Evolutionary conservation across 2,888 invertebrate genomes (phyloP).

Genomic region (Eurytoma adleriae): DNA sequence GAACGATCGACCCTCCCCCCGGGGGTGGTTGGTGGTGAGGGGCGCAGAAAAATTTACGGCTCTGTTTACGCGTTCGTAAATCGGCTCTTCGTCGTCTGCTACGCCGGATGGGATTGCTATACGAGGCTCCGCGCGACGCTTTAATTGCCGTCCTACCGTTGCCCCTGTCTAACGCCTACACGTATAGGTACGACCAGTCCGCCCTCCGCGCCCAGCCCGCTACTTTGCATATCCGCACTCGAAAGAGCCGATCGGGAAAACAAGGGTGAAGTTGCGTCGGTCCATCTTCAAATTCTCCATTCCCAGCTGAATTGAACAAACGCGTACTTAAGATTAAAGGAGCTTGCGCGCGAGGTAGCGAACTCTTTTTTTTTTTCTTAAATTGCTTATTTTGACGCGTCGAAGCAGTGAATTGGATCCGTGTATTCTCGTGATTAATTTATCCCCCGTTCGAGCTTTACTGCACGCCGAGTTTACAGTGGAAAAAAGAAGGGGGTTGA

Average conservation of each 20-base stretch:
- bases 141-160: conserved; percentile 36
- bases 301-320: conserved; percentile 29
- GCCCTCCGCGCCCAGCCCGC: neutral
- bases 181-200: neutral
- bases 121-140: conserved; percentile 17
- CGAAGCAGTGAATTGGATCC: too few species aligned
- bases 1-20: neutral
- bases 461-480: too few species aligned
- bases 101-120: neutral
- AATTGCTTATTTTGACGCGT: neutral
- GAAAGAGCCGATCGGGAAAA: conserved; percentile 41
- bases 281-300: too few species aligned
- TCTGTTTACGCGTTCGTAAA: conserved; percentile 67
- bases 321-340: conserved; percentile 14
- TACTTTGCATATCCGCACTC: conserved; percentile 48
- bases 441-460: too few species aligned
- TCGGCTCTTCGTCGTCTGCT: conserved; percentile 52
- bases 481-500: too few species aligned
- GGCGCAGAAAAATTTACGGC: conserved; percentile 68
- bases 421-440: too few species aligned
- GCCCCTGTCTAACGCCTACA: neutral
- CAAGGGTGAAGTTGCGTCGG: conserved; percentile 21
- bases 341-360: neutral
- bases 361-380: neutral
- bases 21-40: too few species aligned